Base-by-base conservation (phyloP, 2,797 vertebrate species). In the Novumbra hubbsi region DNA sequence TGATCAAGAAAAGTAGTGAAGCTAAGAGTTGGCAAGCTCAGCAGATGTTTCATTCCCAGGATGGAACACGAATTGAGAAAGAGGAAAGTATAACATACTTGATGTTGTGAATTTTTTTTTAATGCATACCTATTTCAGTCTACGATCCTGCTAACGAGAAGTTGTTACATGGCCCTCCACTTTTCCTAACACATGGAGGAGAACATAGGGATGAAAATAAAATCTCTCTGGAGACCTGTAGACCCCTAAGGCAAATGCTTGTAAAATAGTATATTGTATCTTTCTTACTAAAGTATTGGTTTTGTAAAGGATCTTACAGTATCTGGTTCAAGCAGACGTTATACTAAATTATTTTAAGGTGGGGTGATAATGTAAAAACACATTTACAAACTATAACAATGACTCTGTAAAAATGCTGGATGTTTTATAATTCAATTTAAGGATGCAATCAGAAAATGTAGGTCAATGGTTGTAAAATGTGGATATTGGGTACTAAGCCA, bases 61-160 rank as follows among this genome's bases (percentile, higher is more conserved):
- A 68, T 8, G 17, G 21, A 60, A 3, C 9, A 60, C 4, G 30
- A 19, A 73, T 24, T 32, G 62, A 68, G 50, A 75, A 65, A 71
- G 68, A 68, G 48, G 21, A 57, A 71, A 72, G 77, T 0, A 76
- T 7, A 45, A 70, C 2, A 30, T 72, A 19, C 72, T 11, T 77
- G 71, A 69, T 15, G 41, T 70, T 68, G 32, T 3, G 41, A 17
- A 19, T n/a, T 32, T 12, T 45, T 3, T 45, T 12, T 8, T 3
- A 87, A 83, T 76, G 77, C 81, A 81, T 88, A n/a, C 80, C 84
- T 83, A 82, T 84, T 83, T 84, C 82, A 76, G 84, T 81, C 86
- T 73, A 65, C 75, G 76, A 72, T 81, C 81, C 73, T 83, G 81
- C 81, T 91, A 89, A 90, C 88, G 84, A 88, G 86, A 88, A 65